Conservation (phyloP, 2,113 vertebrate species). For the Melanocharis versteri region DNA sequence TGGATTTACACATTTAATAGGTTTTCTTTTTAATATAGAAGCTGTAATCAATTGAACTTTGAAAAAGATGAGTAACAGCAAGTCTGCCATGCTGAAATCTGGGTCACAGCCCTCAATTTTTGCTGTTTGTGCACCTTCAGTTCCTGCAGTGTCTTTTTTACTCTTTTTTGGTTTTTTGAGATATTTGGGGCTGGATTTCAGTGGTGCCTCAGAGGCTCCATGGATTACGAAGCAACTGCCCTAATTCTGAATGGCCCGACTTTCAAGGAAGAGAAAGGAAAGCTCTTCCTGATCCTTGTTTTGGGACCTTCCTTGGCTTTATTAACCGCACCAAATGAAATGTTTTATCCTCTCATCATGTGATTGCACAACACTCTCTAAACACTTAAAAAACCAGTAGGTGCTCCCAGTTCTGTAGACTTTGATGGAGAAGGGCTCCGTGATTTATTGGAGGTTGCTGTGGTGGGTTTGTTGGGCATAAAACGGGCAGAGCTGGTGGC, state of each 20-base stretch:
- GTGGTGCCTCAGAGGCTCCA: not conserved
- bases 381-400: not conserved
- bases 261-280: not conserved
- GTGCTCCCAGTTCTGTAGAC: not conserved
- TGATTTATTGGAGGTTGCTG: not conserved
- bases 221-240: not conserved
- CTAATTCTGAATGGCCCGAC: not conserved
- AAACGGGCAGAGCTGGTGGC: not conserved
- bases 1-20: not conserved
- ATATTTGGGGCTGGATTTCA: not conserved
- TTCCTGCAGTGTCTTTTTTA: not conserved
- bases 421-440: not conserved
- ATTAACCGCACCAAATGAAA: not conserved
- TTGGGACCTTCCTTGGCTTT: not conserved
- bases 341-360: not conserved
- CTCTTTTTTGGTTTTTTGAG: not conserved
- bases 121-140: not conserved
- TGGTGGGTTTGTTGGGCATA: not conserved
- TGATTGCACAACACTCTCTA: not conserved
- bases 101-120: not conserved
- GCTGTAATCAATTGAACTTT: not conserved
- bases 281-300: not conserved
- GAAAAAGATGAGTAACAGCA: not conserved
- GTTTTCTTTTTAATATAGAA: not conserved
- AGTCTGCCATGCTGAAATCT: not conserved